Percentiles rank a stretch among this genome's conserved stretches.
phyloP scores from a whole-genome alignment of 2,888 invertebrate species.

The Melieria crassipennis region DNA sequence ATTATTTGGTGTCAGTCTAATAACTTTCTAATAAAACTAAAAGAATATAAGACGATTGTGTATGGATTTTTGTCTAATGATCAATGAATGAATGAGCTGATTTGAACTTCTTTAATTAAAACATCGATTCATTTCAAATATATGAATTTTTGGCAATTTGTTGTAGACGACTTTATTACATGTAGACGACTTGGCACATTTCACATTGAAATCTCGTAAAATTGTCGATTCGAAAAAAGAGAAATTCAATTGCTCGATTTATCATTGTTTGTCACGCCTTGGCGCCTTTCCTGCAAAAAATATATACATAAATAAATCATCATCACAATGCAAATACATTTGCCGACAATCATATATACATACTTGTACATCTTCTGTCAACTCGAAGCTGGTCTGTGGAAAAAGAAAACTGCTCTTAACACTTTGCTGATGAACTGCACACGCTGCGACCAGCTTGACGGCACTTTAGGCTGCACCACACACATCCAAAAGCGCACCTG shows the following conservation, averaged over 20 bases:
- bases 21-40: too few species aligned
- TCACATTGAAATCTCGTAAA: neutral
- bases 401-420: conserved; percentile 28
- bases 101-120: too few species aligned
- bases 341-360: neutral
- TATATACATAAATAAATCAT: neutral
- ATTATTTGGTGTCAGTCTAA: too few species aligned
- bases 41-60: too few species aligned
- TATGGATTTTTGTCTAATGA: too few species aligned
- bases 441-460: conserved; percentile 32
- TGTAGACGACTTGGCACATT: conserved; percentile 7
- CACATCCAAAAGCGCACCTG: too few species aligned
- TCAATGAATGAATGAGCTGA: too few species aligned
- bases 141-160: too few species aligned
- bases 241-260: conserved; percentile 50
- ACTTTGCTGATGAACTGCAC: conserved; percentile 51
- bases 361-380: neutral
- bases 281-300: conserved; percentile 6
- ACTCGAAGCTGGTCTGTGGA: neutral
- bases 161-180: too few species aligned
- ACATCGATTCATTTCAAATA: too few species aligned
- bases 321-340: neutral
- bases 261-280: conserved; percentile 24
- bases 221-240: conserved; percentile 42
- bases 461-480: conserved; percentile 20